phyloP scores from a whole-genome alignment of 2,113 vertebrate species.

The Naja naja region DNA sequence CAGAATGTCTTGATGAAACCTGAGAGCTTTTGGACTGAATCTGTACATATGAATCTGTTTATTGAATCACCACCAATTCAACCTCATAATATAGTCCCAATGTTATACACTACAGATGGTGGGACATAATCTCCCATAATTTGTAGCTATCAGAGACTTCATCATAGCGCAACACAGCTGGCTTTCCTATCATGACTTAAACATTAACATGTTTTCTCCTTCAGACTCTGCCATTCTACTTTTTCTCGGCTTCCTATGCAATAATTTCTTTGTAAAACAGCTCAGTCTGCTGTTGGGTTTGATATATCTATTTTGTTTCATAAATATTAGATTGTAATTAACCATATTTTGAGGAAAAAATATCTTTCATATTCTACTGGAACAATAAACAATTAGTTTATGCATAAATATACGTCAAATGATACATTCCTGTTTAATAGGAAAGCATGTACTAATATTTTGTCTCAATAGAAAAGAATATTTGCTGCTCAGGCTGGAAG shows the following conservation, averaged over 20 bases:
- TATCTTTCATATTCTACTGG: neutral
- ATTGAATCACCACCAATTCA: neutral
- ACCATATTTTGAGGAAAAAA: neutral
- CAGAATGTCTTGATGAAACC: neutral
- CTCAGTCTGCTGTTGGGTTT: neutral
- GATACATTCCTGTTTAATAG: neutral
- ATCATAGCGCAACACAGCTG: neutral
- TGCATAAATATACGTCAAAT: neutral
- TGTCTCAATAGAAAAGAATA: neutral
- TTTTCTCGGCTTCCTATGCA: neutral
- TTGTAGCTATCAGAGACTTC: neutral
- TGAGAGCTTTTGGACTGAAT: neutral
- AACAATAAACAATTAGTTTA: neutral
- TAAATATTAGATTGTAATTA: neutral
- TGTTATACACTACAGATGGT: neutral
- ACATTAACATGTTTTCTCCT: neutral
- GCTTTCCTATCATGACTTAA: neutral
- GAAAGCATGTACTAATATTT: neutral
- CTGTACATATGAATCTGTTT: neutral
- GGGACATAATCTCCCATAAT: neutral
- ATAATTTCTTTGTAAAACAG: neutral
- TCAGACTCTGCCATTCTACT: neutral
- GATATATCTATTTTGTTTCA: neutral
- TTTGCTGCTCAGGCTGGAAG: neutral
- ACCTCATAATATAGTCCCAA: neutral